Conservation (phyloP, 1,140 invertebrate genomes). For the Sarcophaga bullata region DNA sequence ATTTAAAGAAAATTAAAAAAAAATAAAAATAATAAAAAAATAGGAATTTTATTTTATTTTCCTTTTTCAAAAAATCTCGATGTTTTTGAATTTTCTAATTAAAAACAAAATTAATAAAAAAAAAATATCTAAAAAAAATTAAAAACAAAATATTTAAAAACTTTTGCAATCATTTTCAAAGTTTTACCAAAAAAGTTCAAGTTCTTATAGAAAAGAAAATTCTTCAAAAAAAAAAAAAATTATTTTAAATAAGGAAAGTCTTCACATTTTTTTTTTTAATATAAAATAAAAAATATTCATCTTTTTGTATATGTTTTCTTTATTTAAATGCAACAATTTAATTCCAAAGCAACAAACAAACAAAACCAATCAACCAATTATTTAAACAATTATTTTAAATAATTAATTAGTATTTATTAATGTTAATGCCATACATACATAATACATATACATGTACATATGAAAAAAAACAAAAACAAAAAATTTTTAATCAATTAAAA, state of each 20-base stretch:
- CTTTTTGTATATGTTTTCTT: neutral
- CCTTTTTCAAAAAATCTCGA: neutral
- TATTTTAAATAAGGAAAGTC: no score
- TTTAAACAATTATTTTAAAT: neutral
- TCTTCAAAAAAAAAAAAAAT: no score
- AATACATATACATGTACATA: constrained; percentile 8
- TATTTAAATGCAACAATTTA: constrained; percentile 3
- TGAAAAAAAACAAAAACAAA: neutral
- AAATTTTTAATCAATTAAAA: neutral
- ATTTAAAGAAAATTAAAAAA: no score
- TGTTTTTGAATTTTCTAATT: neutral
- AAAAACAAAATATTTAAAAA: no score
- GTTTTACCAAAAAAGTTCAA: neutral
- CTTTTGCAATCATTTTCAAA: no score
- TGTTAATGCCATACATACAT: neutral
- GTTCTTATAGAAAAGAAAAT: neutral
- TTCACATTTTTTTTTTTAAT: no score
- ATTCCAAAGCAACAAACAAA: constrained; percentile 19
- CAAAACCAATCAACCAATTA: constrained; percentile 10
- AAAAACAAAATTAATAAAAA: no score
- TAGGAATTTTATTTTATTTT: no score
- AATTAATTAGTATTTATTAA: neutral
- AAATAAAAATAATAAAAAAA: no score
- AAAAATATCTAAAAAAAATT: no score
- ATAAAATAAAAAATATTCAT: no score